Evolutionary conservation across 2,888 invertebrate species (phyloP).

Genomic region (Uloborus plumipes): DNA sequence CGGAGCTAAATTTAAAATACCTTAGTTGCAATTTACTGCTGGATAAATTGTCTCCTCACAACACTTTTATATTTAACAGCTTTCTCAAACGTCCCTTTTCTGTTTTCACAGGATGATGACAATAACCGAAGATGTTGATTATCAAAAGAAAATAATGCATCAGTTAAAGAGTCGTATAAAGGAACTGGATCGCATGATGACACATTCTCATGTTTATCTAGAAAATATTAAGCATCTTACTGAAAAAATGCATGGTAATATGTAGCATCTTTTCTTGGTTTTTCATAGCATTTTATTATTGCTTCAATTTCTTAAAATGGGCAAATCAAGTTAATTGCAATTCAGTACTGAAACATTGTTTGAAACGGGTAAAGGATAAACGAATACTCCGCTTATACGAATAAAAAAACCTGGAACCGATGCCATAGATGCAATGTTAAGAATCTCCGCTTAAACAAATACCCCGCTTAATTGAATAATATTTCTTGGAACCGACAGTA

Average conservation of each 20-base stretch:
- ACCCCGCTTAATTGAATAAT: no score
- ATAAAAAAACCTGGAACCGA: no score
- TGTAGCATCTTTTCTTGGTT: no score
- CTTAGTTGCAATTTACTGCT: background rate
- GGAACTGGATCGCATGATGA: constrained; percentile 62
- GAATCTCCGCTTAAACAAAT: no score
- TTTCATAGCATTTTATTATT: no score
- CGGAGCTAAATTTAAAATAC: background rate
- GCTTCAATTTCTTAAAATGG: no score
- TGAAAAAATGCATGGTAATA: constrained; percentile 58
- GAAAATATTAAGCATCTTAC: constrained; percentile 62
- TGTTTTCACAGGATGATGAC: constrained; percentile 46
- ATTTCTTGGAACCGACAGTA: no score
- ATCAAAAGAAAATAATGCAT: constrained; percentile 59
- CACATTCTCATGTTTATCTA: constrained; percentile 54
- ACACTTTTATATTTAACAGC: background rate
- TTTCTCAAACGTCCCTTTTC: background rate
- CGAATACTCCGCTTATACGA: no score
- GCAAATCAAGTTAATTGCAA: no score
- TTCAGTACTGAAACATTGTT: no score
- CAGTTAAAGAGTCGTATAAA: constrained; percentile 60
- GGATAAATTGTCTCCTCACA: background rate
- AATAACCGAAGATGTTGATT: constrained; percentile 64
- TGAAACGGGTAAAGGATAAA: no score
- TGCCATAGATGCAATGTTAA: no score